A percentile compares a stretch with the other conserved stretches of the same genome.
These are phyloP conservation scores for Nansenia antarctica DNA, from an alignment of 2,113 vertebrate species.

Conservation along the genomic window DNA sequence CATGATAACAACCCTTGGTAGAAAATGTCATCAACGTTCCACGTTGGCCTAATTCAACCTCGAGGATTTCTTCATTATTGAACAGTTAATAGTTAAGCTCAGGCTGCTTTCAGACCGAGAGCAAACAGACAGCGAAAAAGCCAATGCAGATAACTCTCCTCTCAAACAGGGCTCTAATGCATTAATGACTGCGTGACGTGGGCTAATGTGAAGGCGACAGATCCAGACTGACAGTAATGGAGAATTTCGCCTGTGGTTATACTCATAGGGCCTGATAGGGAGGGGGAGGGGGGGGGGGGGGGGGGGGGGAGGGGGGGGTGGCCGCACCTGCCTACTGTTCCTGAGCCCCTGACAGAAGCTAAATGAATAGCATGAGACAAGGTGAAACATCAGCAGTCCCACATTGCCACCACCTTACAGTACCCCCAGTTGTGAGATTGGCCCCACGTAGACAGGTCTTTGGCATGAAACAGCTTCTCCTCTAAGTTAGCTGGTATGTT, in stretches of 20 bases:
- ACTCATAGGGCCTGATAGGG: conserved; percentile 41
- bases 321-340: conserved; percentile 76
- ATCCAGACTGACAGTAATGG: conserved; percentile 94
- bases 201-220: conserved; percentile 78
- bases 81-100: conserved; percentile 62
- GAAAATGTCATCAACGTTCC: conserved; percentile 1
- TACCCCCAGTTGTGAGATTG: conserved; percentile 14
- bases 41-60: conserved; percentile 41
- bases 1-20: not conserved
- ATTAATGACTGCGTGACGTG: conserved; percentile 84
- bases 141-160: conserved; percentile 74
- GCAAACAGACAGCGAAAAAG: conserved; percentile 69
- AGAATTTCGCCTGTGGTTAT: conserved; percentile 90
- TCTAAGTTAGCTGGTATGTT: conserved; percentile 45
- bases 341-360: conserved; percentile 77
- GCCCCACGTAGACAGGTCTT: conserved; percentile 48
- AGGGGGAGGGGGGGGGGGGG: not conserved
- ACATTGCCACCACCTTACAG: conserved; percentile 28
- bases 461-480: conserved; percentile 50
- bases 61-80: conserved; percentile 67
- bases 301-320: conserved; percentile 11
- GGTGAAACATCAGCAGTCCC: conserved; percentile 76
- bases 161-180: conserved; percentile 78
- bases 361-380: conserved; percentile 83
- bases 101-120: conserved; percentile 63